Conservation (phyloP, 2,888 invertebrate species). For the Baccha elongata region DNA sequence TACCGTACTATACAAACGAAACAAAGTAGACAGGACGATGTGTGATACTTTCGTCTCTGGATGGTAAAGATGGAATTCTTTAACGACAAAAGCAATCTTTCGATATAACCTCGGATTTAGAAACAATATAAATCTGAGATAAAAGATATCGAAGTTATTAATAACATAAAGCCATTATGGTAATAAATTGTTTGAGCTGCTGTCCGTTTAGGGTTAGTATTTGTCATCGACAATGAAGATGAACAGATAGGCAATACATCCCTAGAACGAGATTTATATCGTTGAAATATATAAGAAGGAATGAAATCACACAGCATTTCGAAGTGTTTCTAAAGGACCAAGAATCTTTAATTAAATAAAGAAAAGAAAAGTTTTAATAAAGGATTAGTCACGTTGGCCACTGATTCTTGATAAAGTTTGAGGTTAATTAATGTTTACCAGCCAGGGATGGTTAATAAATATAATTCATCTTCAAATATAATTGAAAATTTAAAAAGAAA, state of each 20-base stretch:
- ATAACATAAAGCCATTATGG: constrained; percentile 51
- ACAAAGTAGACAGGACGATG: not conserved
- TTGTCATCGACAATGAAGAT: constrained; percentile 41
- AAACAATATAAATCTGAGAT: constrained; percentile 56
- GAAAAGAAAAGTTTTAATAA: constrained; percentile 8
- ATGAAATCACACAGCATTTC: constrained; percentile 14
- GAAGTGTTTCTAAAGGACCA: constrained; percentile 40
- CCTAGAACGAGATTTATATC: not conserved
- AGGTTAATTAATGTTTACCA: no score
- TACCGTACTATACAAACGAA: not conserved
- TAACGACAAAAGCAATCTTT: constrained; percentile 35
- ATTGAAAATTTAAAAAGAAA: no score
- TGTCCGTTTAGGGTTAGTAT: constrained; percentile 51
- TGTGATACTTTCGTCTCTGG: constrained; percentile 17
- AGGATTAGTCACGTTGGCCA: constrained; percentile 38
- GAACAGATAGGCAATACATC: constrained; percentile 38
- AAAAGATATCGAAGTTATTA: constrained; percentile 54
- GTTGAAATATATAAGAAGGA: not conserved
- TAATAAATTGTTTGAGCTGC: constrained; percentile 49
- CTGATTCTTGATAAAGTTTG: constrained; percentile 38
- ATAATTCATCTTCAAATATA: no score
- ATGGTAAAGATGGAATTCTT: constrained; percentile 31
- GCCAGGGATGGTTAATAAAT: not conserved
- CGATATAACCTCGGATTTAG: constrained; percentile 44
- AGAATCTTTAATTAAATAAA: constrained; percentile 44